Evolutionary conservation across 92 coral and sea anemone species (phyloP).

Genomic region (Galaxea fascicularis): DNA sequence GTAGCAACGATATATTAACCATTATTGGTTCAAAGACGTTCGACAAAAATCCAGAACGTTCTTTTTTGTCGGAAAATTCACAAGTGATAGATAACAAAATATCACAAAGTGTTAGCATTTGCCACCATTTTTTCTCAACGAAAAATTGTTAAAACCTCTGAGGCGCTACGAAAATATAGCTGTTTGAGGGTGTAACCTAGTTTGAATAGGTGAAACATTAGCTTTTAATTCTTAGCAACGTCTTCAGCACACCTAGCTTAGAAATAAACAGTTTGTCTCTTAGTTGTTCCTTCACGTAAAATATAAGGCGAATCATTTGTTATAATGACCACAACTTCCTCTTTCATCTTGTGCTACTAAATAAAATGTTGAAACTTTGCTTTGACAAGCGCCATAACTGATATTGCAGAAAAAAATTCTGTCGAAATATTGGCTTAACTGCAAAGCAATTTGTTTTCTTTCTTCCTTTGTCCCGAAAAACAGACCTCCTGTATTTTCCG

Average conservation of each 20-base stretch:
- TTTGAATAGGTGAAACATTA: no score
- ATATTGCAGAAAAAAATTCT: constrained; percentile 12
- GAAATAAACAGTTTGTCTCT: not conserved
- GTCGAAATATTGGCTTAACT: constrained; percentile 24
- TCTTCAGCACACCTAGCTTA: not conserved
- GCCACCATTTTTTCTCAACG: not conserved
- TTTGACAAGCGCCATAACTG: not conserved
- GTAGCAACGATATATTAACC: not conserved
- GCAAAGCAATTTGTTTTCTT: not conserved
- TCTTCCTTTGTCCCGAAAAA: not conserved
- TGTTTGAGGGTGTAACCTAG: not conserved
- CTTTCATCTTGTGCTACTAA: not conserved
- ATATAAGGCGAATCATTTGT: not conserved
- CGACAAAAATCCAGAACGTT: not conserved
- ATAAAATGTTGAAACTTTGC: not conserved
- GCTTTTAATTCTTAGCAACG: not conserved
- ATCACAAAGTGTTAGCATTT: not conserved
- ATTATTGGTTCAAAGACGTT: not conserved
- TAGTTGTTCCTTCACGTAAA: not conserved
- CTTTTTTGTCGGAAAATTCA: not conserved
- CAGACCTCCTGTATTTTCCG: constrained; percentile 28
- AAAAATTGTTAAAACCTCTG: not conserved
- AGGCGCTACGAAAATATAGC: not conserved
- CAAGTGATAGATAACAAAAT: not conserved
- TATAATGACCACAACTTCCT: not conserved